Conservation (phyloP, 2,113 vertebrate genomes). For the Cottus gobio region DNA sequence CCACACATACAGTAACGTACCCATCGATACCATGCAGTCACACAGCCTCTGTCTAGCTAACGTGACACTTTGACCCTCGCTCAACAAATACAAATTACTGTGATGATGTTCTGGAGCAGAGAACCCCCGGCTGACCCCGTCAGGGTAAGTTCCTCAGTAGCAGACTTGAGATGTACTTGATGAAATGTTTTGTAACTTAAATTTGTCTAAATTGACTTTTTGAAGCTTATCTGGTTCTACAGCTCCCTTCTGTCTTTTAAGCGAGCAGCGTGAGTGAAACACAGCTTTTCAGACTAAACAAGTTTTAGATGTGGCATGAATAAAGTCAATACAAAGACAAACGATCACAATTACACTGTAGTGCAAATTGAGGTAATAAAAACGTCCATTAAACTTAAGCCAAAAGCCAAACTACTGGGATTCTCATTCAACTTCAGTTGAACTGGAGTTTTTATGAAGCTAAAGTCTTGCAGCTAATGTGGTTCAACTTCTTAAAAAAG, state of each 20-base stretch:
- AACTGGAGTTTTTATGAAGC: too few species aligned
- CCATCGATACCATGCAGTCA: slow-evolving; percentile 17
- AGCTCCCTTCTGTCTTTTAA: background rate
- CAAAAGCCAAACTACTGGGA: background rate
- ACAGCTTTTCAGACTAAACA: background rate
- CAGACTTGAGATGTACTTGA: background rate
- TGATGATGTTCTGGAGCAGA: background rate
- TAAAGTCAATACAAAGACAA: background rate
- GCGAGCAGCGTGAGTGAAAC: too few species aligned
- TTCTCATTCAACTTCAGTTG: too few species aligned
- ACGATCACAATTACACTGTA: background rate
- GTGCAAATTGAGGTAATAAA: background rate
- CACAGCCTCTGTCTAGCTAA: slow-evolving; percentile 4
- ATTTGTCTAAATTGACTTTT: background rate
- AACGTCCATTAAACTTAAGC: background rate
- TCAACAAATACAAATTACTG: background rate
- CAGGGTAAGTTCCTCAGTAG: background rate
- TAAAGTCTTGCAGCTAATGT: too few species aligned
- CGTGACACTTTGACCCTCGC: slow-evolving; percentile 8
- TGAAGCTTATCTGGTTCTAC: background rate
- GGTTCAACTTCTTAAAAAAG: too few species aligned
- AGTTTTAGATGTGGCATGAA: background rate
- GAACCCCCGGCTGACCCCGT: background rate
- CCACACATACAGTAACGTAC: background rate
- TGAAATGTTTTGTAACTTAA: background rate